Evolutionary conservation across 2,888 invertebrate species (phyloP).

Genomic region (Tipula lateralis): DNA sequence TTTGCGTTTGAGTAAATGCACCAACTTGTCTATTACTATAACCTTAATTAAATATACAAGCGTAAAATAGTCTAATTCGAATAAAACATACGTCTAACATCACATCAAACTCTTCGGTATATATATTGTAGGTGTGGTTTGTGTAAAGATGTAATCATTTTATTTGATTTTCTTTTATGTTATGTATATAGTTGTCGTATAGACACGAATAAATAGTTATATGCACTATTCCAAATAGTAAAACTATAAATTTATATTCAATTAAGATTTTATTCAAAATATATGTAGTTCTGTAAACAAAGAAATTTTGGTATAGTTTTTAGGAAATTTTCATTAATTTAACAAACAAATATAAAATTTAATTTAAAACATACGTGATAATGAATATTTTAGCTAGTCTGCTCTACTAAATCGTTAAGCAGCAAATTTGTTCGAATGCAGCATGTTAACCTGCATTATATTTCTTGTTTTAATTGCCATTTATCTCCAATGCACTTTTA

Average conservation of each 20-base stretch:
- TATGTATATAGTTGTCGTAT: neutral
- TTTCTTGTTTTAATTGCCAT: neutral
- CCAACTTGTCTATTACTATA: neutral
- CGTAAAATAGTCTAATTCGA: neutral
- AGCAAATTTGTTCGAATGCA: too few relatives aligned
- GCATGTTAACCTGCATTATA: neutral
- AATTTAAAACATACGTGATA: neutral
- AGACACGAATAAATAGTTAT: too few relatives aligned
- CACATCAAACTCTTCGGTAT: neutral
- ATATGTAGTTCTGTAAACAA: neutral
- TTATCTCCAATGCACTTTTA: neutral
- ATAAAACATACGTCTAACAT: neutral
- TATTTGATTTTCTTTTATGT: neutral
- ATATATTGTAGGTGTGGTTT: neutral
- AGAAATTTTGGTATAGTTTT: neutral
- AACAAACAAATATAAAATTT: neutral
- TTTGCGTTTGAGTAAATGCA: too few relatives aligned
- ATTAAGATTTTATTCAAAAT: neutral
- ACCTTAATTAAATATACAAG: neutral
- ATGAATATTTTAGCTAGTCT: neutral
- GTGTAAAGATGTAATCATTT: neutral
- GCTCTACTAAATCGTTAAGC: too few relatives aligned
- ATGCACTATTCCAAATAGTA: too few relatives aligned
- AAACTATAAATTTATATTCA: neutral
- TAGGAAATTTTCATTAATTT: neutral